Evolutionary conservation across 2,797 vertebrate genomes (phyloP).

Genomic region (Chlorospingus semifuscus): DNA sequence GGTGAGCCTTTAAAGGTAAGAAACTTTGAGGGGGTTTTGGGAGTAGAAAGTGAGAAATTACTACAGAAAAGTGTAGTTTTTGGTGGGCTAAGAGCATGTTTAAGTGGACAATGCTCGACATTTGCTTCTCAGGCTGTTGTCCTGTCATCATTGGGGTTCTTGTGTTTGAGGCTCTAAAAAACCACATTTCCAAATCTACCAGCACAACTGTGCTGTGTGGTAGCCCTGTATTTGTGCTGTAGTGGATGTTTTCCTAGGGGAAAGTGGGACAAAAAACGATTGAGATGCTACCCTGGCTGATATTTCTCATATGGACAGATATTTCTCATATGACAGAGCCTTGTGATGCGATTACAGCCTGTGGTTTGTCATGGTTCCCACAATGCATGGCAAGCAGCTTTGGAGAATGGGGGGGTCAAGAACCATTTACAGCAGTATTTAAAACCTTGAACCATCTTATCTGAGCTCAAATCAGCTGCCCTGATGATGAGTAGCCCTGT

Average conservation of each 20-base stretch:
- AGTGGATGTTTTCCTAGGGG: neutral
- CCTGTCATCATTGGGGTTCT: neutral
- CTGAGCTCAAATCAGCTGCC: neutral
- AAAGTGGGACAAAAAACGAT: neutral
- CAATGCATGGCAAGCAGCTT: neutral
- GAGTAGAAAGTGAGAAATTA: neutral
- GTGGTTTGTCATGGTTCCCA: neutral
- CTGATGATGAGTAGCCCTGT: neutral
- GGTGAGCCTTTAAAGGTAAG: constrained; percentile 25
- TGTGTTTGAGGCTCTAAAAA: neutral
- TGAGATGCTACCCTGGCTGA: neutral
- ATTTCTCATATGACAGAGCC: neutral
- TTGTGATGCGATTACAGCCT: neutral
- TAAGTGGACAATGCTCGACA: rapidly evolving
- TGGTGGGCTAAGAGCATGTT: neutral
- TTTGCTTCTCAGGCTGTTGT: neutral
- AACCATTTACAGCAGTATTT: neutral
- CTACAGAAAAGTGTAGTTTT: neutral
- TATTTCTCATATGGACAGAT: neutral
- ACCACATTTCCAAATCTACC: neutral
- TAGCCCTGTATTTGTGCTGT: neutral
- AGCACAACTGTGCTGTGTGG: rapidly evolving
- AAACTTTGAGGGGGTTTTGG: neutral
- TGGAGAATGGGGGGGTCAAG: neutral
- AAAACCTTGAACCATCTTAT: neutral